Evolutionary conservation across 2,888 invertebrate genomes (phyloP), one percentile per base, ranked within the genome.

Genomic region (Pollenia labialis): DNA sequence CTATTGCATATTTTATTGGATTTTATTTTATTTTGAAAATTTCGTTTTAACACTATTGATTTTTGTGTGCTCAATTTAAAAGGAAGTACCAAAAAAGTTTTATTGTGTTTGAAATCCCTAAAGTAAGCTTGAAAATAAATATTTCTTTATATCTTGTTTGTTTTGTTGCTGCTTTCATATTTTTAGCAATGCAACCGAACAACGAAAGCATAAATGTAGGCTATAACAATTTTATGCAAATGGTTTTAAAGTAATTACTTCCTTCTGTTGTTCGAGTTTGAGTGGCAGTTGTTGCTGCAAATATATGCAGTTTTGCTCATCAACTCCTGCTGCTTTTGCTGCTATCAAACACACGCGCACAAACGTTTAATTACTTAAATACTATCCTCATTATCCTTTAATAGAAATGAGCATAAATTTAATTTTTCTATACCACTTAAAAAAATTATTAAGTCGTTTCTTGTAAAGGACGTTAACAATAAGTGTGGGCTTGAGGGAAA

Each of bases 201-300:
- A 81, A 62, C 32, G 23, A 42, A 54, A 56, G 46, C 40, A 44
- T 52, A 68, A 69, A 82, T 75, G 82, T 76, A 82, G 82, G 75
- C 69, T 71, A 76, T 40, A 76, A 48, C 10, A 75, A 75, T 82
- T 82, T 52, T 52, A 82, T 68, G 82, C 52, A 82, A 82, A 76
- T 76, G 23, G 62, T 76, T 76, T 52, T 75, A 40, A 64, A 81
- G 18, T 66, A 56, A 66, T 74, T 74, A 72, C 40, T 66, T 74
- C 64, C 64, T 66, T 56, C 14, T 40, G 62, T 42, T 23, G 23
- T 23, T 23, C 2, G 23, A 69, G 18, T 6, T 18, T 9, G 2
- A 48, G 48, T 66, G 54, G 64, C 10, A 56, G 16, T 60, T 58
- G 23, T 52, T 48, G 40, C 44, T 32, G 32, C n/a, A 42, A 18